These are phyloP conservation scores for Pogonomyrmex californicus DNA, from an alignment of 1,140 invertebrate genomes.

Conservation along the genomic window DNA sequence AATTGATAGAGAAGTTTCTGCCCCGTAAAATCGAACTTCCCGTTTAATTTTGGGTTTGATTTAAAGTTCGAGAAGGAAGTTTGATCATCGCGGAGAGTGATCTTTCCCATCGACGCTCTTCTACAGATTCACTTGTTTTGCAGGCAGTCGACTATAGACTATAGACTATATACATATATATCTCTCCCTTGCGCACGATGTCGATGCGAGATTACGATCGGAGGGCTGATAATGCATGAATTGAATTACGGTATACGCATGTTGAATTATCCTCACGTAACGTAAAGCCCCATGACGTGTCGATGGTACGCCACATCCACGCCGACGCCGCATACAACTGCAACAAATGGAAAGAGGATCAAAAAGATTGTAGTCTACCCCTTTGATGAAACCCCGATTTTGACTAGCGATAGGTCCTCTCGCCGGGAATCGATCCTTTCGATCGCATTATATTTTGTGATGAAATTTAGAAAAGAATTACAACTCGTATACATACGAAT, in stretches of 20 bases:
- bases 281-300: constrained; percentile 85
- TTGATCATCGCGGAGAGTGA: not conserved
- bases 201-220: constrained; percentile 34
- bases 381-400: constrained; percentile 1
- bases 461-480: not conserved
- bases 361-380: constrained; percentile 39
- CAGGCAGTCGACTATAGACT: not conserved
- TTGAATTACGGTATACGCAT: constrained; percentile 81
- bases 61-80: not conserved
- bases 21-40: not conserved
- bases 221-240: constrained; percentile 76
- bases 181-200: constrained; percentile 10
- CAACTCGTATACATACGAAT: constrained; percentile 1
- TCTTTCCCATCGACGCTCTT: too few relatives aligned
- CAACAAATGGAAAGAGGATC: constrained; percentile 77
- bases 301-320: constrained; percentile 85
- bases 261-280: constrained; percentile 85
- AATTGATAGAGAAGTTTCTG: not conserved
- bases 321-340: constrained; percentile 86
- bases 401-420: not conserved
- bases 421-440: not conserved
- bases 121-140: not conserved
- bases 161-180: too few relatives aligned
- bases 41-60: not conserved
- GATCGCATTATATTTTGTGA: not conserved